Percentiles rank a stretch among this genome's conserved stretches.
phyloP scores from a whole-genome alignment of 35 echinoderm and acorn worm genomes.

The Lytechinus pictus region DNA sequence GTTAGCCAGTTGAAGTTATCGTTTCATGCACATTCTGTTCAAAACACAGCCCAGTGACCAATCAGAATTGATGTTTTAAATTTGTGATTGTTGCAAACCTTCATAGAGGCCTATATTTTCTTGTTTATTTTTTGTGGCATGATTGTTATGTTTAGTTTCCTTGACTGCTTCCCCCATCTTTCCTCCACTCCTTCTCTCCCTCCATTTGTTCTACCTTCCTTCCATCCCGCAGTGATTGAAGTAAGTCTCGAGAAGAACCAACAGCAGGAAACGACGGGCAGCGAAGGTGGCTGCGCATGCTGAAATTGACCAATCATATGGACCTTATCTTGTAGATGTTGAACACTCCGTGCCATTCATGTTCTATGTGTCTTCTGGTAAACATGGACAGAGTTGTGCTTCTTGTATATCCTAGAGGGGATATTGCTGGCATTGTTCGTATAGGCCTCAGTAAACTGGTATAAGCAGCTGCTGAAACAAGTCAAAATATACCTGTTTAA shows the following conservation, averaged over 20 bases:
- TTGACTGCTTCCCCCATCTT: constrained; percentile 26
- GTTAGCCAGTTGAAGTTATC: no score
- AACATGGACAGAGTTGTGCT: neutral
- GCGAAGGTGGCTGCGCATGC: constrained; percentile 88
- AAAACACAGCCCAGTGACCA: no score
- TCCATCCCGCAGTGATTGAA: constrained; percentile 88
- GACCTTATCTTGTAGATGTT: neutral
- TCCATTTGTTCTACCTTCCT: constrained; percentile 51
- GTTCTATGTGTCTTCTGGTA: neutral
- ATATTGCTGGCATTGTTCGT: neutral
- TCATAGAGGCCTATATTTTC: no score
- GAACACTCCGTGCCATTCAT: neutral
- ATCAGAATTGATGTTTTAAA: no score
- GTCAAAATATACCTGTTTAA: no score
- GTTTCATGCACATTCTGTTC: no score
- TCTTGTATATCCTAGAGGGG: neutral
- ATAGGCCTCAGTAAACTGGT: no score
- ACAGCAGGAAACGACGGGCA: constrained; percentile 76
- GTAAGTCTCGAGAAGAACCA: constrained; percentile 86
- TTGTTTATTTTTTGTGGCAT: constrained; percentile 25
- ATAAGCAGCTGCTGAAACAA: no score
- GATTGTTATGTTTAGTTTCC: constrained; percentile 38
- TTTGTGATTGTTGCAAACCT: no score
- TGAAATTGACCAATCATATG: constrained; percentile 57
- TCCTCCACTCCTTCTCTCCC: constrained; percentile 30